Percentiles rank a stretch among this genome's conserved stretches.
Evolutionary conservation across 2,797 vertebrate species (phyloP).

Genomic region (Schizopygopsis malacanthus): DNA sequence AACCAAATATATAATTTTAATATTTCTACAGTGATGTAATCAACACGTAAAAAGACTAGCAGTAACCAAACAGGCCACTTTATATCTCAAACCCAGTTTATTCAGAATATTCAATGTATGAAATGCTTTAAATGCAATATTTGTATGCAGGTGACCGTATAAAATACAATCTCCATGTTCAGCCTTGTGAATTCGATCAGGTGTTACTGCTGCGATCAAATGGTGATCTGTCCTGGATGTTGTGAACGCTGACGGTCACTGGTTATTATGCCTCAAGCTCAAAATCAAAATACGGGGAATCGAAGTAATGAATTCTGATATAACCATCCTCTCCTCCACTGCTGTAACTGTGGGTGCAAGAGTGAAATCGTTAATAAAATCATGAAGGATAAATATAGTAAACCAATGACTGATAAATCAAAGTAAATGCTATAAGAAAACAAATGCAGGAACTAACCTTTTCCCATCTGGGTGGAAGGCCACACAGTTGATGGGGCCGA

Average conservation of each 20-base stretch:
- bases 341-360: slow-evolving; percentile 86
- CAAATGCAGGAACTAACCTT: slow-evolving; percentile 68
- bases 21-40: background rate
- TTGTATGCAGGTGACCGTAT: slow-evolving; percentile 38
- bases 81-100: slow-evolving; percentile 43
- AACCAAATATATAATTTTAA: background rate
- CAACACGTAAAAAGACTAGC: background rate
- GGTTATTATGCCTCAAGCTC: slow-evolving; percentile 86
- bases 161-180: slow-evolving; percentile 34
- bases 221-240: slow-evolving; percentile 3
- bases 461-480: slow-evolving; percentile 97
- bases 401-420: background rate
- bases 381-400: background rate
- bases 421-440: background rate
- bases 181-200: background rate
- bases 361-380: background rate
- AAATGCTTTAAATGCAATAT: slow-evolving; percentile 48
- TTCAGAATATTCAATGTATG: slow-evolving; percentile 52
- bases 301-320: slow-evolving; percentile 95
- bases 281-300: slow-evolving; percentile 97
- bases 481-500: slow-evolving; percentile 97
- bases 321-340: slow-evolving; percentile 98
- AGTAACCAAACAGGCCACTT: background rate
- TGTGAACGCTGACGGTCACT: slow-evolving; percentile 23
- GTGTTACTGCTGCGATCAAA: slow-evolving; percentile 7